Evolutionary conservation across 2,113 vertebrate species (phyloP), one percentile per base, ranked within the genome.

Genomic region (Corythornis cristatus): DNA sequence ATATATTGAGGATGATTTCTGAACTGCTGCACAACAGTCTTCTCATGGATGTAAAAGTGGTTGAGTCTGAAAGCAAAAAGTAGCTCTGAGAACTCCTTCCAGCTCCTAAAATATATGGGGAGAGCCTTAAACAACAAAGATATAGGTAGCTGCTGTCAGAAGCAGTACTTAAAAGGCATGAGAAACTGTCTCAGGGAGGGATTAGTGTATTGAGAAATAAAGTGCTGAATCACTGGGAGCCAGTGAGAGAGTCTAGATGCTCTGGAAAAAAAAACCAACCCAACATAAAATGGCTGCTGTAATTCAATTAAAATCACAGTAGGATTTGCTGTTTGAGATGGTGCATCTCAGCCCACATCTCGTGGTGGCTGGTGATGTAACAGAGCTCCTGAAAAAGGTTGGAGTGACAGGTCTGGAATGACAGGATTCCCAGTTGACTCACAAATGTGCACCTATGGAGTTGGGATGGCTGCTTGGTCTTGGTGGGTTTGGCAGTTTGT

Each of bases 141-240:
- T 37, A 35, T 2, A 60, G 57, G 40, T 62, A 71, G 64, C 48
- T 90, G 68, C 71, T 95, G 56, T 79, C 70, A 71, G 17, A 23
- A 29, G 45, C 48, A 16, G 54, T 83, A 11, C 78, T 79, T 46
- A 73, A 57, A 90, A 74, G 64, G 56, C 43, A 66, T 62, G 68
- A 80, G 62, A 60, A 87, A 31, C 42, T 94, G 53, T 89, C 83
- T 83, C 16, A 9, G 5, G n/a, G 48, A 85, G 42, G 86, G 90
- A 95, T 83, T 61, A 95, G 29, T 33, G 56, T 15, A 37, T 11
- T 80, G 93, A 90, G 83, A 85, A 92, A 89, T 88, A 77, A 90
- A 95, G 83, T 90, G 62, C 80, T 67, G 66, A 88, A 86, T 83
- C 58, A 75, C 76, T 58, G 86, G 66, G 26, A 90, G 51, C 7